Base-by-base conservation (phyloP, 1,140 invertebrate genomes). In the Ctenoplectra terminalis region DNA sequence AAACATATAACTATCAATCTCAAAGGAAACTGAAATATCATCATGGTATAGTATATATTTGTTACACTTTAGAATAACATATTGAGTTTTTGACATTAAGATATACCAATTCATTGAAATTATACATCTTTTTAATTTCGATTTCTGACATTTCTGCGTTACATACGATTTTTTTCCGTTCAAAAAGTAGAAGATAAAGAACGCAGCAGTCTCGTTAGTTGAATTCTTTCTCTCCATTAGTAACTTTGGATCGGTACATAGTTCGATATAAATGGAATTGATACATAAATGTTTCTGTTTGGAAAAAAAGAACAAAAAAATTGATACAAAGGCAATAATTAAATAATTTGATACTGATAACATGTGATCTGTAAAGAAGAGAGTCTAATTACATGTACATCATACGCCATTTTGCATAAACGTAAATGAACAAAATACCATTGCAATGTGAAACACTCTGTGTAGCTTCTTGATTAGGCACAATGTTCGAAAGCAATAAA, bases 391-490 rank as follows among this genome's bases (percentile, higher is more conserved):
- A 69, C 17, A 66, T 56, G 58, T 43, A 80, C 58, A 80, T 74
- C 40, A n/a, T 75, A 83, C 43, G 54, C 17, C 67, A 56, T 56
- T 29, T 70, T 29, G 60, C 26, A 76, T 46, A 84, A 84, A 76
- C 54, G 17, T 83, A 87, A 87, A 79, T 40, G 20, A 87, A 84
- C 40, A 40, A 87, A 82, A 82, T 78, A 48, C 63, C 54, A 76
- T 75, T 70, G 46, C 50, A 84, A 66, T 54, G 81, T 54, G 77
- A 81, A 64, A 88, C 84, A 81, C 74, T 83, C 72, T 87, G 76
- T 69, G 52, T 86, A 82, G 73, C 73, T 84, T 86, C 56, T 88
- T 84, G 78, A 83, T 89, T 88, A 91, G 89, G 90, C 89, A 90
- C 89, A 76, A 90, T 79, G 83, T 90, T 89, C 60, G 52, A 86